Evolutionary conservation across 2,113 vertebrate genomes (phyloP), one percentile per base, ranked within the genome.

Genomic region (Grus americana): DNA sequence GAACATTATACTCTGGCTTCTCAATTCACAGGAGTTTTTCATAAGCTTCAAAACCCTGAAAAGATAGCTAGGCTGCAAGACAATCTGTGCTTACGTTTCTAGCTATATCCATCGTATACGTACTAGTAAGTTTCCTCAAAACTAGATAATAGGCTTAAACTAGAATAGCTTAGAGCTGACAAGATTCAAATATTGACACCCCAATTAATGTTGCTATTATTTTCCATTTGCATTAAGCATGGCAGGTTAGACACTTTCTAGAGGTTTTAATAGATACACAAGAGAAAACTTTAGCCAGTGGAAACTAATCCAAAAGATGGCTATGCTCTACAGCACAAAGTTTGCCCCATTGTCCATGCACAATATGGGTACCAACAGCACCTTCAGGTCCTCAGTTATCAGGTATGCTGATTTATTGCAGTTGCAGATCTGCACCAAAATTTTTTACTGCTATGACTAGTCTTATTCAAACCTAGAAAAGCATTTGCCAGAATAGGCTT

Each of bases 271-370:
- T 38, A 78, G 8, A 44, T 7, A 9, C 7, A 22, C 8, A 12
- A 50, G 30, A 58, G 74, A 42, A 81, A 70, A 4, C 8, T 15
- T 57, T 17, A 73, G 17, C 19, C 19, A 50, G 44, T 32, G 19
- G 19, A 84, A 57, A 79, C 46, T 79, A 36, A 50, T 57, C 38
- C 36, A 29, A 71, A 84, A 71, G 24, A 34, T 40, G 16, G 12
- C 18, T 12, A 10, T 15, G 15, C 4, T 63, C 49, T 73, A 23
- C 29, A 29, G 8, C 21, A 8, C 27, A 57, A 36, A 34, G 19
- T 44, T 38, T 66, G 4, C 6, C 40, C 34, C 1, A 2, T 30
- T 65, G 27, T 54, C 13, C 44, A 44, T 0, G 0, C 14, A 38
- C 26, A 68, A 2, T 18, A 29, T 9, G 23, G 36, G 15, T 4